phyloP scores from a whole-genome alignment of 2,888 invertebrate species.

The Icerya purchasi region DNA sequence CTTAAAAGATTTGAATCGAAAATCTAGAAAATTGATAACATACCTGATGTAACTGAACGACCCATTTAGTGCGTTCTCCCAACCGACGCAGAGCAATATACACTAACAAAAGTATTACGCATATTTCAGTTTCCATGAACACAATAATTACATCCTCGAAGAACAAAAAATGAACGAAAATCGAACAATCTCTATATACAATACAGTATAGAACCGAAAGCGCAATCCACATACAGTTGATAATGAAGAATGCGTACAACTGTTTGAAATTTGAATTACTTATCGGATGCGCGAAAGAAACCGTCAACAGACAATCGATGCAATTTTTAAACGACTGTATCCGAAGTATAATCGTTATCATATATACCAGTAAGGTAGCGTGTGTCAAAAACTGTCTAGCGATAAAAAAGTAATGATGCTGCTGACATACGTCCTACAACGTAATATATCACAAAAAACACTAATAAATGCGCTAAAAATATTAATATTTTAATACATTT shows the following conservation, averaged over 20 bases:
- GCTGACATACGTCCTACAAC: not conserved
- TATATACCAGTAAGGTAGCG: not conserved
- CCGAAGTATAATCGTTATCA: not conserved
- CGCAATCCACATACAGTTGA: not conserved
- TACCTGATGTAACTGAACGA: not conserved
- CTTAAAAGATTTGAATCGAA: not conserved
- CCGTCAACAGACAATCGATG: not conserved
- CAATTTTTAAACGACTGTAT: not conserved
- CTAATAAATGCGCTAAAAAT: too few relatives aligned
- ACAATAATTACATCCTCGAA: not conserved
- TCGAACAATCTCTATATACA: not conserved
- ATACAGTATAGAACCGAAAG: not conserved
- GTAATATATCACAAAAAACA: too few relatives aligned
- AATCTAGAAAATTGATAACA: not conserved
- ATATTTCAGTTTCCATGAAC: not conserved
- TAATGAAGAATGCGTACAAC: not conserved
- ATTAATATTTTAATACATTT: too few relatives aligned
- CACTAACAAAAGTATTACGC: not conserved
- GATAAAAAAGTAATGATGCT: not conserved
- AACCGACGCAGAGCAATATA: not conserved
- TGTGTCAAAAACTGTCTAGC: not conserved
- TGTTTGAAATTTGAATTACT: not conserved
- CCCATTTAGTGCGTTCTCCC: not conserved
- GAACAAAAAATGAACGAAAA: not conserved
- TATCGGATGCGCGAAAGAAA: not conserved